Conservation (phyloP, 2,888 invertebrate species). For the Acrobasis consociella region DNA sequence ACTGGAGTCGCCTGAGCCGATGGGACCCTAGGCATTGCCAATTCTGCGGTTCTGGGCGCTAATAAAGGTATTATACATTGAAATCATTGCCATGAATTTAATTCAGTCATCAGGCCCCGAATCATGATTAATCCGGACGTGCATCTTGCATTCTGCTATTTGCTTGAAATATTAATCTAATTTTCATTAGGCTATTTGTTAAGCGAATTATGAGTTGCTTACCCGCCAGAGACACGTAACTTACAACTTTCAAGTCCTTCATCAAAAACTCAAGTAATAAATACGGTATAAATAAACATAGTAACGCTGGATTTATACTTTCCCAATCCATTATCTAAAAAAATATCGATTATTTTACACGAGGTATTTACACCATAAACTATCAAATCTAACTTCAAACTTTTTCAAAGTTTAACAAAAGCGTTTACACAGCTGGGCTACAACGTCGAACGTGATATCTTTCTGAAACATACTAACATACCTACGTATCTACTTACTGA, state of each 20-base stretch:
- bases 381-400: too few relatives aligned
- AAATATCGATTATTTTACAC: neutral
- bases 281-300: constrained; percentile 49
- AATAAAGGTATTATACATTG: too few relatives aligned
- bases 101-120: too few relatives aligned
- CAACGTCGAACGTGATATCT: neutral
- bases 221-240: constrained; percentile 59
- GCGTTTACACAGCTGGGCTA: too few relatives aligned
- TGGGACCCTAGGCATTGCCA: too few relatives aligned
- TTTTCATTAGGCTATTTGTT: too few relatives aligned
- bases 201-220: constrained; percentile 21
- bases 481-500: neutral
- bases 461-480: neutral
- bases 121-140: neutral
- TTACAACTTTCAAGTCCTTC: constrained; percentile 54
- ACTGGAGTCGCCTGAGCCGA: too few relatives aligned
- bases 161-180: neutral
- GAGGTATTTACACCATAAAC: too few relatives aligned
- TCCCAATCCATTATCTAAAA: constrained; percentile 59
- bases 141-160: neutral
- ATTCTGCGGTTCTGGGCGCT: too few relatives aligned
- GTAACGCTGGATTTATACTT: constrained; percentile 39
- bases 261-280: constrained; percentile 50
- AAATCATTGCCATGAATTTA: too few relatives aligned
- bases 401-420: too few relatives aligned